These are phyloP conservation scores for Bombus sibiricus DNA, from an alignment of 1,140 invertebrate genomes.

Conservation along the genomic window DNA sequence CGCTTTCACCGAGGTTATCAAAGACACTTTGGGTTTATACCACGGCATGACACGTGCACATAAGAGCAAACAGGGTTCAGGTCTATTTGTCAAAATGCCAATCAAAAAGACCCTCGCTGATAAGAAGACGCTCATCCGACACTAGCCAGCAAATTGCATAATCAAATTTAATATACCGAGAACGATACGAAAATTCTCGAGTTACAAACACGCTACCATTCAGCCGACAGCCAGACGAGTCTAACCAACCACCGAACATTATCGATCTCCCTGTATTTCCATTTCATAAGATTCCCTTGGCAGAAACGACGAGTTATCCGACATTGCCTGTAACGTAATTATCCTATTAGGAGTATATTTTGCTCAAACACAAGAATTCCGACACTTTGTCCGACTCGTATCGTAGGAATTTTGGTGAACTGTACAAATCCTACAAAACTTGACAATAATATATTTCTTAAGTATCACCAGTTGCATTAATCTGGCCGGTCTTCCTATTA, in stretches of 20 bases:
- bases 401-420: background rate
- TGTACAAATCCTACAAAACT: no score
- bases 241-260: constrained; percentile 8
- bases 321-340: background rate
- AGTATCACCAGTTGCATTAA: background rate
- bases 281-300: background rate
- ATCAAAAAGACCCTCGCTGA: background rate
- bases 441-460: background rate
- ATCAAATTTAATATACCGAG: background rate
- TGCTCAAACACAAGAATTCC: background rate
- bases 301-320: background rate
- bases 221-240: background rate
- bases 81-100: constrained; percentile 34
- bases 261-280: constrained; percentile 9
- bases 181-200: constrained; percentile 6
- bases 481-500: background rate
- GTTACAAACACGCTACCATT: background rate
- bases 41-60: background rate
- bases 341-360: background rate
- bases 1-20: constrained; percentile 62
- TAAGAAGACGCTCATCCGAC: background rate
- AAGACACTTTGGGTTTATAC: constrained; percentile 13
- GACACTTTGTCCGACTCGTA: background rate
- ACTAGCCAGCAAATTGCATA: background rate
- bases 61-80: background rate